Evolutionary conservation across 2,113 vertebrate genomes (phyloP).

Genomic region (Ciconia maguari): DNA sequence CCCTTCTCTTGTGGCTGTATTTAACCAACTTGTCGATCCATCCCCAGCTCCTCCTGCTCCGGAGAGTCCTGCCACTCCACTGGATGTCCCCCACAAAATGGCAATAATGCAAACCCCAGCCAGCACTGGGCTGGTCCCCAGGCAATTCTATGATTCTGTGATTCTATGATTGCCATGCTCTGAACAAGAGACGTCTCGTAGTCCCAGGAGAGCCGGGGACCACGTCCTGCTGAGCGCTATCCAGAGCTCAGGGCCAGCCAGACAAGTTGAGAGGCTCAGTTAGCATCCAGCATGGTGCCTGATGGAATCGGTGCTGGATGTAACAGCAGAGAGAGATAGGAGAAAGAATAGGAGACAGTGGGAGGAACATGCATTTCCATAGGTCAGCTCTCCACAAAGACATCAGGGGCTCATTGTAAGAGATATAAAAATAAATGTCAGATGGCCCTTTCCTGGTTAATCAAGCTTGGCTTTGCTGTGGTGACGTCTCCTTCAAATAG

Average conservation of each 20-base stretch:
- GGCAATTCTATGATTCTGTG: too few relatives aligned
- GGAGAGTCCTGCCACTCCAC: background rate
- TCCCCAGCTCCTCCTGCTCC: background rate
- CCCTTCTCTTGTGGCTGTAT: background rate
- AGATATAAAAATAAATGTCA: conserved; percentile 1
- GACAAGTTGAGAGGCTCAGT: background rate
- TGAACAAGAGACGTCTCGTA: background rate
- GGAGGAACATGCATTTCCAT: background rate
- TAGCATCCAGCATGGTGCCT: background rate
- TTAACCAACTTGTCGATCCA: background rate
- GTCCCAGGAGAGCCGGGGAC: background rate
- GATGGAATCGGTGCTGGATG: background rate
- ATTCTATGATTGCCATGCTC: background rate
- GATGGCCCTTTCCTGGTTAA: background rate
- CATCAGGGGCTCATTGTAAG: background rate
- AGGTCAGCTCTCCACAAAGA: background rate
- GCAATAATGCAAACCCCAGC: background rate
- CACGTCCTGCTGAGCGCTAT: background rate
- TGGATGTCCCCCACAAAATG: background rate
- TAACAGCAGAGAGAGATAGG: background rate
- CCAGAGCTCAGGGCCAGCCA: background rate
- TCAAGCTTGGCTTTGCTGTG: background rate
- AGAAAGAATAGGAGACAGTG: background rate
- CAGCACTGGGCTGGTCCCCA: background rate
- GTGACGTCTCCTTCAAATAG: background rate